Evolutionary conservation across 2,888 invertebrate genomes (phyloP), one percentile per base, ranked within the genome.

Genomic region (Archips xylosteana): DNA sequence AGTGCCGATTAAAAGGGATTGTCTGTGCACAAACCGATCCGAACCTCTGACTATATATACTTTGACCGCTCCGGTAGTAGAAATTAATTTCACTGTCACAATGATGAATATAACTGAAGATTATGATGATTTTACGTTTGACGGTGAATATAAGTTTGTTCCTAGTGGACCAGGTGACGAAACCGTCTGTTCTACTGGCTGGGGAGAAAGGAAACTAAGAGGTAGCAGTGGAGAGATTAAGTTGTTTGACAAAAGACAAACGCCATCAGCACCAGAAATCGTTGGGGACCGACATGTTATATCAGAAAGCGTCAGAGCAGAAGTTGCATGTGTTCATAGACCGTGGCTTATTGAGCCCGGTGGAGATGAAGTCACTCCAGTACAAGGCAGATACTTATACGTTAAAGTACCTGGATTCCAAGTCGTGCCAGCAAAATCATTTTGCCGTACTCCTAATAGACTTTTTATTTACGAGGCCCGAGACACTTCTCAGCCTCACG

Each of bases 31-130:
- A 36, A 96, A 96, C 85, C 94, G 96, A 78, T 95, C 95, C 66
- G 96, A 96, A 74, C 95, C 96, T 23, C 89, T 97, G 61, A 94
- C 95, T 74, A 93, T 97, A 77, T 95, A 96, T 76, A 96, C 96
- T 34, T 94, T 97, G 76, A 96, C 97, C 13, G 96, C 97, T 1
- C 95, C 95, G 65, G 95, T 96, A 71, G 95, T 97, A 9, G 96
- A 97, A 86, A 95, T 97, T 0, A 96, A 96, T 83, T 97, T 97
- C 85, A 95, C 96, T 32, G 96, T 97, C 8, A 96, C 96, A 13
- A 95, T 96, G 86, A 97, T 98, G 98, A 96, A 96, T 89, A 96
- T 97, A 72, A 96, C 97, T 8, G 97, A 97, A 89, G 97, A 97
- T 91, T 97, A 97, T 83, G 95, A 96, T 72, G 96, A 97, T 84